These are phyloP conservation scores for Anthonomus grandis DNA, from an alignment of 1,140 invertebrate genomes.

Conservation along the genomic window DNA sequence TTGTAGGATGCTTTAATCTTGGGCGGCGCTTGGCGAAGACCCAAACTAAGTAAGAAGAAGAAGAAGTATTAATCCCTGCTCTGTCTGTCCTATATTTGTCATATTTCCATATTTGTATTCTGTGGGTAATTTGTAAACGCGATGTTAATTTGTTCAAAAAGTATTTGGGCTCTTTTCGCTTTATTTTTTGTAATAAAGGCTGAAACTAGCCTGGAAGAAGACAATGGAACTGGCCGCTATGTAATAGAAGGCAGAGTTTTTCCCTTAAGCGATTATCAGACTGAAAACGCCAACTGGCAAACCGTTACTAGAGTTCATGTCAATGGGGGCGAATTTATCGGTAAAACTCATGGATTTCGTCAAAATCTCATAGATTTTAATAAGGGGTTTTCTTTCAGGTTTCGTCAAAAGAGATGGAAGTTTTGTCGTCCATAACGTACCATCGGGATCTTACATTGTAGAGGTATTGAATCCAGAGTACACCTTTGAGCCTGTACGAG, in stretches of 20 bases:
- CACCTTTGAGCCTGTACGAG: constrained; percentile 86
- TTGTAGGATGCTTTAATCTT: too few species aligned
- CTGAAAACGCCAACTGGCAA: constrained; percentile 65
- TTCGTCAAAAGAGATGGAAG: constrained; percentile 91
- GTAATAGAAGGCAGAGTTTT: constrained; percentile 81
- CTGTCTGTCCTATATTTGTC: too few species aligned
- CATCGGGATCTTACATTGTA: constrained; percentile 91
- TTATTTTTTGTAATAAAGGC: constrained; percentile 5
- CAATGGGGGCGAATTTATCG: constrained; percentile 83
- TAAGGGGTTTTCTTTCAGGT: constrained; percentile 39
- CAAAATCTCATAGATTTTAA: neutral
- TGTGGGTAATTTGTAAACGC: too few species aligned
- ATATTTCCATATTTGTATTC: too few species aligned
- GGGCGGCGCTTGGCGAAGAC: too few species aligned
- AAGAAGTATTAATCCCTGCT: too few species aligned
- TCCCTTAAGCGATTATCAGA: constrained; percentile 57
- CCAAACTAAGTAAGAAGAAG: too few species aligned
- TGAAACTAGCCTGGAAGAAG: constrained; percentile 52
- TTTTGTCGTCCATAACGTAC: constrained; percentile 85
- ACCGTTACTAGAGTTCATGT: constrained; percentile 74
- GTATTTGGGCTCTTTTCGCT: neutral
- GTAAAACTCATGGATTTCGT: constrained; percentile 2
- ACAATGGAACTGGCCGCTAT: constrained; percentile 57
- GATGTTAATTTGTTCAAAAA: too few species aligned
- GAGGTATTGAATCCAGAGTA: constrained; percentile 90